These are phyloP conservation scores for Drosophila aff. DNA, from an alignment of 1,140 invertebrate species.

Conservation along the genomic window DNA sequence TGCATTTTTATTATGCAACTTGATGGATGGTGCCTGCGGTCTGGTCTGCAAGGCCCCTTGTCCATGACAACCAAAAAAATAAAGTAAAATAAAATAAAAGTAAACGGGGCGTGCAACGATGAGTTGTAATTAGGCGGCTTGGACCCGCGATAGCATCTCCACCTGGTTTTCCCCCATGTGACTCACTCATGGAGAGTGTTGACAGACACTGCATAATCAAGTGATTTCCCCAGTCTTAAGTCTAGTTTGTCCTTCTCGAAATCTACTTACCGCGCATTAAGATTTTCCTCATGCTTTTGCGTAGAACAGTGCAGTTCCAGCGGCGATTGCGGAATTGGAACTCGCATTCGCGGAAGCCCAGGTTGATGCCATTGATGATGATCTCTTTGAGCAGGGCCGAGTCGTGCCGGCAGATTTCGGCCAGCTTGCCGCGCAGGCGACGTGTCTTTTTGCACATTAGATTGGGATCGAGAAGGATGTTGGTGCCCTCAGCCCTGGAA, in stretches of 20 bases:
- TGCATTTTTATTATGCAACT: conserved; percentile 84
- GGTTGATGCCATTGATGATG: conserved; percentile 89
- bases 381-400: conserved; percentile 92
- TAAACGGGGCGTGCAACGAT: conserved; percentile 52
- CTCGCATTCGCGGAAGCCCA: conserved; percentile 93
- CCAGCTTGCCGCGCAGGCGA: conserved; percentile 90
- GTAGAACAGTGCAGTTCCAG: conserved; percentile 94
- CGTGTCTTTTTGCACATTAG: conserved; percentile 94
- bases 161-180: conserved; percentile 17
- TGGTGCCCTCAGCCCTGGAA: conserved; percentile 91
- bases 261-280: conserved; percentile 89
- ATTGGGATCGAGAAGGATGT: conserved; percentile 94
- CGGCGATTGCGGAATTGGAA: conserved; percentile 92
- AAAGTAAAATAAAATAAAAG: conserved; percentile 3
- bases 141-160: conserved; percentile 30
- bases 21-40: conserved; percentile 76
- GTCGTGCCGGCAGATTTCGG: conserved; percentile 89
- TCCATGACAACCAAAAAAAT: conserved; percentile 52
- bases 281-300: conserved; percentile 92
- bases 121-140: conserved; percentile 76
- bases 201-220: conserved; percentile 60
- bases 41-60: conserved; percentile 56
- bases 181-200: conserved; percentile 45
- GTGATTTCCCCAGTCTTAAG: conserved; percentile 1
- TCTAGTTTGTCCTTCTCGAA: conserved; percentile 23